These are phyloP conservation scores for Drosophila murphyi DNA, from an alignment of 1,140 invertebrate species.

Conservation along the genomic window DNA sequence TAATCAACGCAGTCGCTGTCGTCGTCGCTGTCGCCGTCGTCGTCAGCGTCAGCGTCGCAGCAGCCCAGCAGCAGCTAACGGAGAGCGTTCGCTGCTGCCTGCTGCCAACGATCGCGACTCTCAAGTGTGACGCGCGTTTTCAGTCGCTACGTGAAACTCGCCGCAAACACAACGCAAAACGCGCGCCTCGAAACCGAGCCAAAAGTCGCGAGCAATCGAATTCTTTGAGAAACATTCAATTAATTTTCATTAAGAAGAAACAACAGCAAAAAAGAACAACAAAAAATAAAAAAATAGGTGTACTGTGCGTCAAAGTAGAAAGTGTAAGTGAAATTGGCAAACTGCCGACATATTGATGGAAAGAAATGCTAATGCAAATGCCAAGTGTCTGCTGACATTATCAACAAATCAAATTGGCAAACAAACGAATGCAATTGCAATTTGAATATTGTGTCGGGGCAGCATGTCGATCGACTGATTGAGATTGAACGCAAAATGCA, in stretches of 20 bases:
- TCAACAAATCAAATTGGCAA: conserved; percentile 47
- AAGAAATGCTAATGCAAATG: conserved; percentile 44
- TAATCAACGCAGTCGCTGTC: conserved; percentile 9
- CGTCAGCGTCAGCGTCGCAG: conserved; percentile 16
- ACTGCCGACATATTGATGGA: conserved; percentile 24
- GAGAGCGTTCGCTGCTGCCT: conserved; percentile 16
- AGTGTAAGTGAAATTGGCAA: conserved; percentile 68
- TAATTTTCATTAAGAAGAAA: conserved; percentile 16
- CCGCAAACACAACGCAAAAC: conserved; percentile 57
- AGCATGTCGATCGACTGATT: conserved; percentile 38
- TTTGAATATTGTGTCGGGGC: conserved; percentile 21
- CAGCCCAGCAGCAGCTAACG: conserved; percentile 25
- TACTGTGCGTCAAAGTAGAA: conserved; percentile 47
- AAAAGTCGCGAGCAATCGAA: conserved; percentile 18
- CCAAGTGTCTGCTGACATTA: conserved; percentile 73
- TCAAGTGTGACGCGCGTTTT: conserved; percentile 60
- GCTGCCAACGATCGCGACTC: conserved; percentile 40
- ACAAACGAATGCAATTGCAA: conserved; percentile 31
- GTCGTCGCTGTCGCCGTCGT: conserved; percentile 1
- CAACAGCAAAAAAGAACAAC: too few species aligned
- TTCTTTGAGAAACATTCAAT: conserved; percentile 13
- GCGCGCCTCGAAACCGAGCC: conserved; percentile 18
- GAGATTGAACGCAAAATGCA: conserved; percentile 63
- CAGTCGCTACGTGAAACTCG: conserved; percentile 67
- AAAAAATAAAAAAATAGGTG: conserved; percentile 24